Evolutionary conservation across 23 tunicate genomes (phyloP).

Genomic region (Phallusia fumigata): DNA sequence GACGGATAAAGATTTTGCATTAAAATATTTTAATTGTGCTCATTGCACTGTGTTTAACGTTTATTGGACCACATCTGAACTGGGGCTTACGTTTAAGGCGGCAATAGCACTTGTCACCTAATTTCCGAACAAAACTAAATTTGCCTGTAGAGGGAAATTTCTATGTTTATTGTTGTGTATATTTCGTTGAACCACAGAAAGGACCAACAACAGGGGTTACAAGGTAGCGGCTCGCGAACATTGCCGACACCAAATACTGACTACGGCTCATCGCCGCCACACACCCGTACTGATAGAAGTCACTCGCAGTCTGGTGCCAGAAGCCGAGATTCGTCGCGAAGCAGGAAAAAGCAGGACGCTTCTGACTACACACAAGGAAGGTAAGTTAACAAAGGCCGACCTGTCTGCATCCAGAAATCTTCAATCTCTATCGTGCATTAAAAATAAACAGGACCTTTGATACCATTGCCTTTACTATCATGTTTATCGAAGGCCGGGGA

Average conservation of each 20-base stretch:
- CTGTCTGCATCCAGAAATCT: background rate
- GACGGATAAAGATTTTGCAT: too few species aligned
- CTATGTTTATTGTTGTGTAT: too few species aligned
- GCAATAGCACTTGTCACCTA: too few species aligned
- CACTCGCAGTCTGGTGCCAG: conserved; percentile 25
- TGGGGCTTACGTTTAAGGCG: too few species aligned
- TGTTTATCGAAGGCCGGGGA: background rate
- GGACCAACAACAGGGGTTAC: conserved; percentile 39
- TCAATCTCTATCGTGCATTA: background rate
- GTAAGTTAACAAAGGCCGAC: background rate
- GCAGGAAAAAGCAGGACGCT: conserved; percentile 31
- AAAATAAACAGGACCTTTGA: background rate
- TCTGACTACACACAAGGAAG: background rate
- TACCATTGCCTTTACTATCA: too few species aligned
- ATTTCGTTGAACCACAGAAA: conserved; percentile 2
- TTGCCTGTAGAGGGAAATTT: too few species aligned
- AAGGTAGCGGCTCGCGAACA: conserved; percentile 6
- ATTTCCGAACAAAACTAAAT: too few species aligned
- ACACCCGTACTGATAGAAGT: conserved; percentile 28
- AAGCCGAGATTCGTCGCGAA: conserved; percentile 62
- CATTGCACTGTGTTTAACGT: too few species aligned
- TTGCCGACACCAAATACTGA: conserved; percentile 25
- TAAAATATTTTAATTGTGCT: too few species aligned
- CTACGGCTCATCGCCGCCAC: conserved; percentile 33
- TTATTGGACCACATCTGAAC: too few species aligned